A percentile compares a stretch with the other conserved stretches of the same genome.
These are phyloP conservation scores for Hestina assimilis DNA, from an alignment of 1,140 invertebrate genomes.

Conservation along the genomic window DNA sequence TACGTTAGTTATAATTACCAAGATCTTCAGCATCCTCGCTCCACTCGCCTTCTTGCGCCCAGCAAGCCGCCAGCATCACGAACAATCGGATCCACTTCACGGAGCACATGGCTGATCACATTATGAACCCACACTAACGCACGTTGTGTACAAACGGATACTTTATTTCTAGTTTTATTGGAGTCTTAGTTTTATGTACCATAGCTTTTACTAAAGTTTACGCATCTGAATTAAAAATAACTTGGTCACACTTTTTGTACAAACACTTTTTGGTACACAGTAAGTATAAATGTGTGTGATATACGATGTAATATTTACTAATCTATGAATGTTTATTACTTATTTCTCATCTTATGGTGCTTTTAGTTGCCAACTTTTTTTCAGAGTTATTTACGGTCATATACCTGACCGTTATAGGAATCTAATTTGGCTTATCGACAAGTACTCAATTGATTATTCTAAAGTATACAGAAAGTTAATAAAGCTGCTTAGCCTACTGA, in stretches of 20 bases:
- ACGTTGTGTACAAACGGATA: slow-evolving; percentile 3
- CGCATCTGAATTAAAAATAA: background rate
- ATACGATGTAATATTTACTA: too few relatives aligned
- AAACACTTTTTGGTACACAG: background rate
- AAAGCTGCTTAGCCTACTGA: too few relatives aligned
- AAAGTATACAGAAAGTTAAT: too few relatives aligned
- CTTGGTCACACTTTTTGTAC: too few relatives aligned
- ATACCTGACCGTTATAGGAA: too few relatives aligned
- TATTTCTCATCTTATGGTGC: too few relatives aligned
- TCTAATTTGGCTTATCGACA: too few relatives aligned
- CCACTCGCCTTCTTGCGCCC: slow-evolving; percentile 71
- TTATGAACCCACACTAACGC: slow-evolving; percentile 38
- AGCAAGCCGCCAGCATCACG: slow-evolving; percentile 65
- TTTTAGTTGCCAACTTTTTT: too few relatives aligned
- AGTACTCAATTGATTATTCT: too few relatives aligned
- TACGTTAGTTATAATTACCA: too few relatives aligned
- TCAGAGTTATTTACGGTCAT: too few relatives aligned
- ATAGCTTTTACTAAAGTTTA: background rate
- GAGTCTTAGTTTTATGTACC: background rate
- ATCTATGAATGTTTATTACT: too few relatives aligned
- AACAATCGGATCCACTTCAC: slow-evolving; percentile 64
- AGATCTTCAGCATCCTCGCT: slow-evolving; percentile 70
- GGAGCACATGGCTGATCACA: slow-evolving; percentile 58
- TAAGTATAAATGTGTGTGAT: background rate
- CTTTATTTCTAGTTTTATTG: slow-evolving; percentile 8